Base-by-base conservation (phyloP, 2,797 vertebrate species). In the Meriones psammophilus region DNA sequence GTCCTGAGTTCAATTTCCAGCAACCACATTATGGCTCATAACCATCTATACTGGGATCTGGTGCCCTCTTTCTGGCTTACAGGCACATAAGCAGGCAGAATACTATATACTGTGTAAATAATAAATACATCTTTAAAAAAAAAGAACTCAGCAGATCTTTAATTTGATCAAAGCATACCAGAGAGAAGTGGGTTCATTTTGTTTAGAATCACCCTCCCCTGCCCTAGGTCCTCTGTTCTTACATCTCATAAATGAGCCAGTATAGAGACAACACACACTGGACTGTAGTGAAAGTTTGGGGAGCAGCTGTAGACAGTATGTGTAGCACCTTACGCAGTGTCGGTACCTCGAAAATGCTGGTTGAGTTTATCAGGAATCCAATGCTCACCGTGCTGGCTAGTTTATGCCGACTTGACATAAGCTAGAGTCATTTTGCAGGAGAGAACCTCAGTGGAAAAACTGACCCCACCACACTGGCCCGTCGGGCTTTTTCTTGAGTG, bases 321-420 rank as follows among this genome's bases (percentile, higher is more conserved):
- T n/a, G 56, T 4, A 30, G 8, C 24, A 30, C 60, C 86, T 58
- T 60, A 60, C 74, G 85, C 24, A 68, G 50, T 50, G 50, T 50
- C 1, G 9, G 50, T 24, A 30, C 58, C 81, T 64, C 54, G 46
- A 62, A 88, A 30, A 71, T 4, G 3, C 36, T 39, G 74, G 58
- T 64, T 80, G 73, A 62, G 24, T 96, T 69, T 90, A 24, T 89
- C n/a, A 77, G 78, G 36, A 79, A 80, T 58, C n/a, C 36, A 26
- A 79, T 83, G 22, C 58, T 94, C 60, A n/a, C 18, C 14, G 42
- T 22, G 1, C 64, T 33, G 20, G 30, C 46, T 86, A 10, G 30
- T 69, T 69, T 50, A 15, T 24, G 64, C 33, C 30, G 50, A n/a
- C 7, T 54, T n/a, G 30, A 54, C 64, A 69, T 20, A 24, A 50